Base-by-base conservation (phyloP, 1,140 invertebrate species). In the Drosophila paulistorum region DNA sequence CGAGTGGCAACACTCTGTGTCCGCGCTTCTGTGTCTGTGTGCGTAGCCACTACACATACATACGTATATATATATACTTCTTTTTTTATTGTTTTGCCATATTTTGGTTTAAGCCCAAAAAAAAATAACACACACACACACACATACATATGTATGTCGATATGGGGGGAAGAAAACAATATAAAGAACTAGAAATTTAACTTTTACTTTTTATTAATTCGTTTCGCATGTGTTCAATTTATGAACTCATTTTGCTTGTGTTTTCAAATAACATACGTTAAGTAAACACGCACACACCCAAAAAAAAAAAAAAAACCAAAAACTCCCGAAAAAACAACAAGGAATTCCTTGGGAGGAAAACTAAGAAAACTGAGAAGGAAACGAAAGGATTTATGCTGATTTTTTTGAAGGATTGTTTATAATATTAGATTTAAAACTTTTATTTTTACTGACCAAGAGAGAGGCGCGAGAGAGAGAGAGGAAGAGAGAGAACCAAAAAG, bases 81-180 rank as follows among this genome's bases (percentile, higher is more conserved):
- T 51, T 51, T 51, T 51, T 51, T 51, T 51, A 51, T 51, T 51
- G 45, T 51, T 51, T 51, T 51, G 45, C 45, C 45, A 51, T 51
- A 51, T 51, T 51, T 51, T 51, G 45, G 17, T 51, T 51, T 51
- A 51, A 51, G 45, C 45, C 17, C 37, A 39, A 39, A 39, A 39
- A 39, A 39, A 0, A 39, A 39, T 0, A 11, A 48, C 17, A 48
- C 9, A 14, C 7, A 48, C 45, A 20, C 17, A 20, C 23, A 26
- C 3, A 26, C 23, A 4, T 0, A 20, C 23, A 26, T 4, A 26
- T 3, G 3, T 4, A 26, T 26, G 23, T 26, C 23, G 2, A 26
- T 26, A 26, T 48, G 14, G 17, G 7, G 17, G 17, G 7, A 11
- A 51, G 17, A 1, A 23, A 23, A 23, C 23, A 23, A 10, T 20